Percentiles rank a stretch among this genome's conserved stretches.
Conservation (phyloP, 1,140 invertebrate species). For the Macrobrachium nipponense region DNA sequence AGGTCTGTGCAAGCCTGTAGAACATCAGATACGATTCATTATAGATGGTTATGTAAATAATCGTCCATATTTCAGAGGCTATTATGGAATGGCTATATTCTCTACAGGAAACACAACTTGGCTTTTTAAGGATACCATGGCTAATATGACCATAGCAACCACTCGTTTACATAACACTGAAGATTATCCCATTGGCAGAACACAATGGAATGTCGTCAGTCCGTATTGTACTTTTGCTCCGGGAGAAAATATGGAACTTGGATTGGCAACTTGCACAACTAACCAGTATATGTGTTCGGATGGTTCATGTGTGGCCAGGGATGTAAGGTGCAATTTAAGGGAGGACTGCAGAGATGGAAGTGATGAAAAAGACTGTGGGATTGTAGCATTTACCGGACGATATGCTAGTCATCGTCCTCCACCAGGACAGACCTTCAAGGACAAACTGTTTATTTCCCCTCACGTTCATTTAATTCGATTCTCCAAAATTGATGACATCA, state of each 20-base stretch:
- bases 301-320: constrained; percentile 64
- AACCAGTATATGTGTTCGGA: constrained; percentile 70
- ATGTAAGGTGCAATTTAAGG: constrained; percentile 70
- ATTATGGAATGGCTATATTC: constrained; percentile 31
- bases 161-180: background rate
- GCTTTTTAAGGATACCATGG: constrained; percentile 14
- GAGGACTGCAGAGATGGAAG: constrained; percentile 72
- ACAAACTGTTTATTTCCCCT: constrained; percentile 29
- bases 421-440: constrained; percentile 23
- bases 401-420: constrained; percentile 28
- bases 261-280: constrained; percentile 73
- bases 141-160: constrained; percentile 14
- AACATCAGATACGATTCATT: constrained; percentile 38
- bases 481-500: constrained; percentile 41
- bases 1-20: constrained; percentile 21
- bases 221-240: constrained; percentile 15
- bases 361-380: constrained; percentile 67
- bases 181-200: constrained; percentile 35
- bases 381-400: constrained; percentile 27
- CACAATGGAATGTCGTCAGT: background rate
- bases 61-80: constrained; percentile 35
- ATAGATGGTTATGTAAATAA: constrained; percentile 41
- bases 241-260: constrained; percentile 24
- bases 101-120: background rate
- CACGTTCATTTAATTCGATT: constrained; percentile 38